Evolutionary conservation across 2,797 vertebrate genomes (phyloP).

Genomic region (Poecilia gillii): DNA sequence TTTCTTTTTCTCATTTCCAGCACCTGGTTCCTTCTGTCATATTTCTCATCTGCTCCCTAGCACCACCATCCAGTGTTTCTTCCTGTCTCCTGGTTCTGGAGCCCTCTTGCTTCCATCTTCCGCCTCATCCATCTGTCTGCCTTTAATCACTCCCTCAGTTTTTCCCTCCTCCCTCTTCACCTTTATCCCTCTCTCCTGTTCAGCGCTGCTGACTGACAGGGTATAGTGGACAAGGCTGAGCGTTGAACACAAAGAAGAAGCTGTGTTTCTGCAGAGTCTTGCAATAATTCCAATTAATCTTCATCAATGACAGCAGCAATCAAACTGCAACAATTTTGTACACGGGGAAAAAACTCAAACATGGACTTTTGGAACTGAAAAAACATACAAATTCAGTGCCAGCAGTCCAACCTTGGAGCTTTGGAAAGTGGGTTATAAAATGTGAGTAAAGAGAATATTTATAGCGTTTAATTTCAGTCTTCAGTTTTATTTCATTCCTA

Average conservation of each 20-base stretch:
- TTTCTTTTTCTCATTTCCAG: not conserved
- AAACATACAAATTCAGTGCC: constrained; percentile 9
- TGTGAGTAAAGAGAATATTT: constrained; percentile 32
- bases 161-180: constrained; percentile 28
- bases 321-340: not conserved
- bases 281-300: constrained; percentile 36
- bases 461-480: constrained; percentile 41
- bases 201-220: constrained; percentile 57
- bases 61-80: constrained; percentile 16
- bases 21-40: constrained; percentile 22
- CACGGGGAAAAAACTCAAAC: not conserved
- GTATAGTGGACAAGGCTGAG: constrained; percentile 58
- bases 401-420: constrained; percentile 15
- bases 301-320: constrained; percentile 18
- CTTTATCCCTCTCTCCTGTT: constrained; percentile 38
- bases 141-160: constrained; percentile 50
- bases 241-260: constrained; percentile 15
- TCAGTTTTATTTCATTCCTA: constrained; percentile 45
- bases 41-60: constrained; percentile 38
- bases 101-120: constrained; percentile 34
- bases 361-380: constrained; percentile 9
- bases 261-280: constrained; percentile 23
- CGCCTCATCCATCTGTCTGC: constrained; percentile 61
- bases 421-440: constrained; percentile 30
- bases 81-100: constrained; percentile 19